Conservation (phyloP, 2,888 invertebrate genomes). For the Caradrina kadenii region DNA sequence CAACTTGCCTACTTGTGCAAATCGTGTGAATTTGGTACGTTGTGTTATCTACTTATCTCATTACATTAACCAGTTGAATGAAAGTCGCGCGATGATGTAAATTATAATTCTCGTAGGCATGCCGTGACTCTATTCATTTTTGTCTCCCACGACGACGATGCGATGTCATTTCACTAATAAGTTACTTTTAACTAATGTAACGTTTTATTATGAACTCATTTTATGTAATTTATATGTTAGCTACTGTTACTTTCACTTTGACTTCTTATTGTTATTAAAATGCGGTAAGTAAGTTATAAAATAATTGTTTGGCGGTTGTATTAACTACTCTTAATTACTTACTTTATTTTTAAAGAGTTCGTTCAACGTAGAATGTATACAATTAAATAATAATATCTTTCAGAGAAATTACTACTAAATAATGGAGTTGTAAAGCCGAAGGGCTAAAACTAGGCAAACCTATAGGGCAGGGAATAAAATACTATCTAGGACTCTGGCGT, state of each 20-base stretch:
- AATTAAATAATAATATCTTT: background rate
- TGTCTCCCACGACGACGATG: constrained; percentile 87
- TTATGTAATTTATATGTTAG: constrained; percentile 62
- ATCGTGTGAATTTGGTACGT: constrained; percentile 52
- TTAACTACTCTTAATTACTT: constrained; percentile 25
- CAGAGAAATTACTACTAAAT: too few species aligned
- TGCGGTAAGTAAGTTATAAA: constrained; percentile 12
- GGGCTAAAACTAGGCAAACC: too few species aligned
- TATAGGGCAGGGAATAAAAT: too few species aligned
- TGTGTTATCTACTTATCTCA: constrained; percentile 40
- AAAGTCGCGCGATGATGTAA: constrained; percentile 80
- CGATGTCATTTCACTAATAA: constrained; percentile 80
- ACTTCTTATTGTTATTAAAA: constrained; percentile 45
- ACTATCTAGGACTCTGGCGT: too few species aligned
- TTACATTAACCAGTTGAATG: constrained; percentile 71
- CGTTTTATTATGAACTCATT: constrained; percentile 72
- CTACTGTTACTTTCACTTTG: constrained; percentile 68
- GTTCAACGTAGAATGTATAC: background rate
- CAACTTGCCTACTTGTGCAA: background rate
- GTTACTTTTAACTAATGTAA: constrained; percentile 69
- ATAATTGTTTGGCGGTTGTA: constrained; percentile 7
- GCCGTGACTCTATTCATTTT: constrained; percentile 81
- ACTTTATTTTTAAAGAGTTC: constrained; percentile 2
- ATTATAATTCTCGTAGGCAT: constrained; percentile 79
- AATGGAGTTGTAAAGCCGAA: too few species aligned